A percentile compares a stretch with the other conserved stretches of the same genome.
Evolutionary conservation across 2,113 vertebrate genomes (phyloP).

Genomic region (Nannobrachium achirus): DNA sequence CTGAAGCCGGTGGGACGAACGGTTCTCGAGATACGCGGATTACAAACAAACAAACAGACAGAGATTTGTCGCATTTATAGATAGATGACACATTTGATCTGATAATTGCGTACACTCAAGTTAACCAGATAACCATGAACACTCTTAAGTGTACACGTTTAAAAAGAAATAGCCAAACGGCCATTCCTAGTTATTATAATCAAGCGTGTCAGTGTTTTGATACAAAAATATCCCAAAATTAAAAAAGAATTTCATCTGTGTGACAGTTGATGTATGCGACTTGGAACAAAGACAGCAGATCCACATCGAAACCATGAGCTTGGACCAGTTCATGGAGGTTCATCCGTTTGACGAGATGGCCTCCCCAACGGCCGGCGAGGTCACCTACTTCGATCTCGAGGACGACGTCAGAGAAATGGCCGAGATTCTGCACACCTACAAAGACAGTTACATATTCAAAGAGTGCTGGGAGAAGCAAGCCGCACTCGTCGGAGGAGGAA

Average conservation of each 20-base stretch:
- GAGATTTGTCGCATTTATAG: too few species aligned
- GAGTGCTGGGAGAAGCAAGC: constrained; percentile 82
- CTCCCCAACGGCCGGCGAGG: rapidly evolving
- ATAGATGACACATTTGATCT: too few species aligned
- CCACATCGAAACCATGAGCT: constrained; percentile 62
- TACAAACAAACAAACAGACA: too few species aligned
- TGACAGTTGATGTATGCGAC: constrained; percentile 79
- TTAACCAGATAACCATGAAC: too few species aligned
- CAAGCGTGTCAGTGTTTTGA: neutral
- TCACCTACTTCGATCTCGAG: constrained; percentile 80
- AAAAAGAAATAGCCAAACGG: too few species aligned
- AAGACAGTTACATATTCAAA: constrained; percentile 83
- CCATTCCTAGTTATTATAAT: neutral
- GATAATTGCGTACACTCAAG: too few species aligned
- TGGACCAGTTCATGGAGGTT: constrained; percentile 74
- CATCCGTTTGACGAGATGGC: constrained; percentile 17
- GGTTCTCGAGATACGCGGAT: too few species aligned
- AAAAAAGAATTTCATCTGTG: neutral
- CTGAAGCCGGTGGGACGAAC: too few species aligned
- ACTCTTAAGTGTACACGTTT: too few species aligned
- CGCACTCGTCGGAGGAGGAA: rapidly evolving
- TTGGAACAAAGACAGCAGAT: constrained; percentile 56
- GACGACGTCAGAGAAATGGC: constrained; percentile 70
- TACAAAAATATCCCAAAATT: neutral
- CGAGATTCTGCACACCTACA: constrained; percentile 54